Percentiles rank a stretch among this genome's conserved stretches.
These are phyloP conservation scores for Corythornis cristatus DNA, from an alignment of 2,113 vertebrate genomes.

Conservation along the genomic window DNA sequence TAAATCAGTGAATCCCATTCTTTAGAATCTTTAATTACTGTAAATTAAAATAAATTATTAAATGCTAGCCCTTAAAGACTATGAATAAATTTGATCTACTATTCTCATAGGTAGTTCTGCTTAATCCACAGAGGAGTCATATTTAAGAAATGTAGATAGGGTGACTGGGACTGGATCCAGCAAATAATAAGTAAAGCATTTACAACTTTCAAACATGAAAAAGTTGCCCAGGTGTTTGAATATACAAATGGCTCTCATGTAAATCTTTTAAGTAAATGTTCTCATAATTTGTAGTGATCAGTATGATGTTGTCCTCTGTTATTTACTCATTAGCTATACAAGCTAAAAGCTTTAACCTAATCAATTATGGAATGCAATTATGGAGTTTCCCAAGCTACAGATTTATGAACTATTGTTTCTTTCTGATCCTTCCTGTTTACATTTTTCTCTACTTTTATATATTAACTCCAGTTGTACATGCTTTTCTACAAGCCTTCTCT, in stretches of 20 bases:
- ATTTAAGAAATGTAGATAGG: neutral
- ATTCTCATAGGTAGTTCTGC: neutral
- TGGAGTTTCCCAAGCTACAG: neutral
- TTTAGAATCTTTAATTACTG: neutral
- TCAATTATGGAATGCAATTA: neutral
- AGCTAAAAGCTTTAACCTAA: neutral
- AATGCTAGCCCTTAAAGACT: neutral
- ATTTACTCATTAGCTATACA: neutral
- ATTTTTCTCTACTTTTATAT: neutral
- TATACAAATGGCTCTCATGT: neutral
- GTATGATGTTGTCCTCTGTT: neutral
- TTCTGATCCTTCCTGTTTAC: neutral
- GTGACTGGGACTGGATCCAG: neutral
- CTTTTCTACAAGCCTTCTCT: neutral
- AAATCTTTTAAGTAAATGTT: neutral
- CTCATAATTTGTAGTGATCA: neutral
- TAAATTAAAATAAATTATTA: neutral
- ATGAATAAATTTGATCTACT: neutral
- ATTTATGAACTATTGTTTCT: neutral
- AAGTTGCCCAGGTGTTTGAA: neutral
- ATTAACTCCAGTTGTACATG: accelerated
- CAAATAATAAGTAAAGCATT: neutral
- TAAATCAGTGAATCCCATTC: neutral
- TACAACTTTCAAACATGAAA: neutral
- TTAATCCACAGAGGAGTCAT: neutral